A percentile compares a stretch with the other conserved stretches of the same genome.
Conservation (phyloP, 92 coral and sea anemone species). For the Phenganax marumi region DNA sequence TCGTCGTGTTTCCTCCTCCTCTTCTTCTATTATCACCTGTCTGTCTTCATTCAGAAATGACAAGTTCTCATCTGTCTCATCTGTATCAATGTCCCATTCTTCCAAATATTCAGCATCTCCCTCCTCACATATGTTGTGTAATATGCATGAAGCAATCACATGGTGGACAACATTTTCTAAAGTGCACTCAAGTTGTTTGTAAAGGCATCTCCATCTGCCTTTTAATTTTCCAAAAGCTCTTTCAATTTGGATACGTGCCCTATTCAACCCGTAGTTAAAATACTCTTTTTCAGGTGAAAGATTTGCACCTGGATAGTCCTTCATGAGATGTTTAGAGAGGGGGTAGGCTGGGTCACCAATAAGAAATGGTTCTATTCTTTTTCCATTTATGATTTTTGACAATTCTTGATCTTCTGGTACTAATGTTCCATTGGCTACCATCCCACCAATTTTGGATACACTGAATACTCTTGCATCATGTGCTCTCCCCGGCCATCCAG, state of each 20-base stretch:
- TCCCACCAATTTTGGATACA: constrained; percentile 47
- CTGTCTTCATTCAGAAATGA: neutral
- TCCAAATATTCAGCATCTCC: constrained; percentile 24
- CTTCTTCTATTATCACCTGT: constrained; percentile 5
- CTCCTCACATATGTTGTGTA: constrained; percentile 21
- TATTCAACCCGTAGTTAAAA: constrained; percentile 53
- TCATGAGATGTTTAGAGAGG: constrained; percentile 59
- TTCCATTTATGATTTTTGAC: constrained; percentile 32
- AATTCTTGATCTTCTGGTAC: constrained; percentile 29
- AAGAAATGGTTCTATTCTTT: constrained; percentile 48
- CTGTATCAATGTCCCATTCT: constrained; percentile 12
- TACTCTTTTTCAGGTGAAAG: constrained; percentile 58
- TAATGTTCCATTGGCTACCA: constrained; percentile 40
- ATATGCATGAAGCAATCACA: constrained; percentile 11
- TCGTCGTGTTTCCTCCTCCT: constrained; percentile 2
- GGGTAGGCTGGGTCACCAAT: constrained; percentile 66
- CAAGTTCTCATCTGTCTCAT: neutral
- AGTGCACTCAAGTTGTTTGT: constrained; percentile 9
- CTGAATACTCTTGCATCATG: constrained; percentile 58
- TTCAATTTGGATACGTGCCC: constrained; percentile 55
- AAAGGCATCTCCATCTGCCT: constrained; percentile 26
- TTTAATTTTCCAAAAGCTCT: constrained; percentile 53
- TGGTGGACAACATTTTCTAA: constrained; percentile 18
- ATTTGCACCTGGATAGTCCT: constrained; percentile 59
- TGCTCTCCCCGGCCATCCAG: constrained; percentile 67